Conservation (phyloP, 2,888 invertebrate species). For the Melolontha melolontha region DNA sequence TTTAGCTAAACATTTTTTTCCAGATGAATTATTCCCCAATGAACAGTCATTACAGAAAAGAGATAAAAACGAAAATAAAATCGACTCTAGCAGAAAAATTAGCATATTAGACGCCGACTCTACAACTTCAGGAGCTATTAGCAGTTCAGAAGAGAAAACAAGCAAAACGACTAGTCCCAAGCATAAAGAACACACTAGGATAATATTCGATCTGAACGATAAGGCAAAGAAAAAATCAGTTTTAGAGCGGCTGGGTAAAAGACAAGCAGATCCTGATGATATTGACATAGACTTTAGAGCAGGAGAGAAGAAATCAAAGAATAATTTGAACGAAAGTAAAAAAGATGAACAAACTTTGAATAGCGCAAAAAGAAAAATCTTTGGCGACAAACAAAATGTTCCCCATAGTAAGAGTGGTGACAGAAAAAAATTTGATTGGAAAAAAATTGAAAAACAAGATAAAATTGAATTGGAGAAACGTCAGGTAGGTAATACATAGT, state of each 20-base stretch:
- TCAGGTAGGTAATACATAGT: slow-evolving; percentile 5
- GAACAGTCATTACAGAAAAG: slow-evolving; percentile 45
- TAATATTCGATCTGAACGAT: slow-evolving; percentile 52
- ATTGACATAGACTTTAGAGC: slow-evolving; percentile 32
- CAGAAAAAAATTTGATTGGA: slow-evolving; percentile 39
- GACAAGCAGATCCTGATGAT: slow-evolving; percentile 46
- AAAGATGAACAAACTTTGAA: slow-evolving; percentile 59
- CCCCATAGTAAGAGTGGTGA: slow-evolving; percentile 6
- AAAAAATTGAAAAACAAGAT: slow-evolving; percentile 29
- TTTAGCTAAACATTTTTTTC: slow-evolving; percentile 31
- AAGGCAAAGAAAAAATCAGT: slow-evolving; percentile 62
- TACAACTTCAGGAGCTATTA: slow-evolving; percentile 14
- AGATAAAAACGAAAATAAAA: slow-evolving; percentile 30
- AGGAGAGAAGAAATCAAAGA: slow-evolving; percentile 48
- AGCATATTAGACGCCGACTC: slow-evolving; percentile 33
- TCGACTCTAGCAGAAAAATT: slow-evolving; percentile 27
- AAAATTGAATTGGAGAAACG: slow-evolving; percentile 29
- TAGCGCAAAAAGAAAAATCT: slow-evolving; percentile 20
- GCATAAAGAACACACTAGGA: slow-evolving; percentile 52
- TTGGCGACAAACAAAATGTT: slow-evolving; percentile 26
- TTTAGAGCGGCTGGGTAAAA: slow-evolving; percentile 67
- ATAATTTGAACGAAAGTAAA: slow-evolving; percentile 55
- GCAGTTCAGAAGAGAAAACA: slow-evolving; percentile 17
- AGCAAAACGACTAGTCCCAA: slow-evolving; percentile 38
- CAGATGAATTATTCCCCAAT: slow-evolving; percentile 54